Conservation (phyloP, 2,888 invertebrate genomes). For the Eupithecia tripunctaria region DNA sequence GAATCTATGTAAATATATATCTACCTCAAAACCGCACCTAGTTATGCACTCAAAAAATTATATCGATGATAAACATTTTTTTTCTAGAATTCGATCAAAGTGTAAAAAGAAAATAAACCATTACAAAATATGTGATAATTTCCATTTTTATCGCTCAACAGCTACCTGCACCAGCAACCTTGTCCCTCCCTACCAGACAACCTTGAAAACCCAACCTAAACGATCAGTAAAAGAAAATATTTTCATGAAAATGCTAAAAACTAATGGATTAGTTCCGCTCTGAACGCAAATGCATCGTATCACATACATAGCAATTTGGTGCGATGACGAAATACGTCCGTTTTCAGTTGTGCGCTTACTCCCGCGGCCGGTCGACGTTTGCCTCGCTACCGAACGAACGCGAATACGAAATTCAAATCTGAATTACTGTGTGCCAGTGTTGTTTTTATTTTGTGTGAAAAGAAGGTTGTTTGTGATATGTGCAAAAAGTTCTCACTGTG, state of each 20-base stretch:
- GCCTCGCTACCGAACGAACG: constrained; percentile 54
- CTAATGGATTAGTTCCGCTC: constrained; percentile 33
- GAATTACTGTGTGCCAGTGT: constrained; percentile 63
- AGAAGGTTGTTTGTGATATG: constrained; percentile 50
- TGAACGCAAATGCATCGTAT: constrained; percentile 46
- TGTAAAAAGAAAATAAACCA: neutral
- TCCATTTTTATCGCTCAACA: neutral
- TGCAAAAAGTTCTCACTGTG: constrained; percentile 21
- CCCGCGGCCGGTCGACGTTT: constrained; percentile 70
- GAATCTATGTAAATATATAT: constrained; percentile 1
- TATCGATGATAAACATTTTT: neutral
- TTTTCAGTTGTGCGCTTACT: constrained; percentile 75
- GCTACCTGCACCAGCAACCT: neutral
- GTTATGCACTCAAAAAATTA: neutral
- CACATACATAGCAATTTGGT: constrained; percentile 62
- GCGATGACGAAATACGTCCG: constrained; percentile 60
- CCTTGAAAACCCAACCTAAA: constrained; percentile 1
- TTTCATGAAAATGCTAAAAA: constrained; percentile 18
- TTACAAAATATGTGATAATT: neutral
- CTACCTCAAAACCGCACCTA: neutral
- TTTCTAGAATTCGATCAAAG: neutral
- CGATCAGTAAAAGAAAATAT: constrained; percentile 5
- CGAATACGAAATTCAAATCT: constrained; percentile 46
- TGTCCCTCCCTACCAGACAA: neutral
- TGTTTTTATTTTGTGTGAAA: constrained; percentile 45